Evolutionary conservation across 1,140 invertebrate species (phyloP).

Genomic region (Ruditapes philippinarum): DNA sequence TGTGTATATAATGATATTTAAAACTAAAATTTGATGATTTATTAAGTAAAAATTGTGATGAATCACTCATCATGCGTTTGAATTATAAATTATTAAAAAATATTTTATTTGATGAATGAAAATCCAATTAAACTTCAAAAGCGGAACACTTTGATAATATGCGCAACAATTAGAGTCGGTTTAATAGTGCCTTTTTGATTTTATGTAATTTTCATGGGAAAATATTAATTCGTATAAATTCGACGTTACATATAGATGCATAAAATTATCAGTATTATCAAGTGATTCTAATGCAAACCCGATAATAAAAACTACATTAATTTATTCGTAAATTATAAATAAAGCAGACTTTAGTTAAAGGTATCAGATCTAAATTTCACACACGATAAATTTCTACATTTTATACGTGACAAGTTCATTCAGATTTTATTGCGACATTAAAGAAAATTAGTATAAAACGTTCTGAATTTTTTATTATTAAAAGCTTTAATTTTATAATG

Average conservation of each 20-base stretch:
- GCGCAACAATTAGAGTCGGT: background rate
- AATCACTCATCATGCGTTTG: background rate
- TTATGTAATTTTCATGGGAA: constrained; percentile 12
- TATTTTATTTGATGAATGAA: constrained; percentile 19
- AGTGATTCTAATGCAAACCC: constrained; percentile 14
- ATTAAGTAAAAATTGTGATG: background rate
- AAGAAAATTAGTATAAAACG: background rate
- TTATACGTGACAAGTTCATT: constrained; percentile 35
- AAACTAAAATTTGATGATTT: too few relatives aligned
- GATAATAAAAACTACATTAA: constrained; percentile 46
- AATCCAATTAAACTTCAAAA: constrained; percentile 27
- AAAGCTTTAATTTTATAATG: constrained; percentile 1
- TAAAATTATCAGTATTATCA: background rate
- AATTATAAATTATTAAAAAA: constrained; percentile 11
- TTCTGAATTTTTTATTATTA: constrained; percentile 10
- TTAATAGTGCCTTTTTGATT: constrained; percentile 7
- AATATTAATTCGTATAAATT: constrained; percentile 19
- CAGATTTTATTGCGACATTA: constrained; percentile 28
- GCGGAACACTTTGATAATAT: background rate
- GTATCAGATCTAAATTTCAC: constrained; percentile 34
- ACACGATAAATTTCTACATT: constrained; percentile 47
- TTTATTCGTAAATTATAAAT: constrained; percentile 44
- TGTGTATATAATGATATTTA: background rate
- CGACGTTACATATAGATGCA: background rate
- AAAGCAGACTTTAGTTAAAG: background rate